Conservation (phyloP, 2,888 invertebrate species). For the Drosophila atripex region DNA sequence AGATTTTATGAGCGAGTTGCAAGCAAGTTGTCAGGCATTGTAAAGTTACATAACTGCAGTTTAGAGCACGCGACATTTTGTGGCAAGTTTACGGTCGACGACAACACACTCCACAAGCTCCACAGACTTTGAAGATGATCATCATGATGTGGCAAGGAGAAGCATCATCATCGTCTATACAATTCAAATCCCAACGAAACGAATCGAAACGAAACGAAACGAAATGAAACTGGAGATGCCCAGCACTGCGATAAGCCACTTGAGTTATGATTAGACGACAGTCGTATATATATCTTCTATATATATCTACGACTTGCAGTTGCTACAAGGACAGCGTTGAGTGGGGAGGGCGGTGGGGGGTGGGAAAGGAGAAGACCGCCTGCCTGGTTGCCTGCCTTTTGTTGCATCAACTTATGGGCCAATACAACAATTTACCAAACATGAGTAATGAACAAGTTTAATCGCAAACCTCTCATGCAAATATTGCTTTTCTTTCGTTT, state of each 20-base stretch:
- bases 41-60: slow-evolving; percentile 79
- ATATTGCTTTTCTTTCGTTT: neutral
- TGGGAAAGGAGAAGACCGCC: neutral
- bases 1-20: slow-evolving; percentile 59
- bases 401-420: slow-evolving; percentile 35
- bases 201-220: slow-evolving; percentile 15
- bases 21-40: slow-evolving; percentile 74
- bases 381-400: slow-evolving; percentile 19
- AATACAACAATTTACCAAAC: slow-evolving; percentile 33
- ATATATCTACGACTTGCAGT: slow-evolving; percentile 23
- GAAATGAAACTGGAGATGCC: slow-evolving; percentile 67
- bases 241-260: slow-evolving; percentile 65
- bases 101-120: slow-evolving; percentile 7
- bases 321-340: slow-evolving; percentile 7
- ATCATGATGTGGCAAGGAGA: slow-evolving; percentile 3
- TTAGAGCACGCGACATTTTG: slow-evolving; percentile 78
- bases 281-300: slow-evolving; percentile 57
- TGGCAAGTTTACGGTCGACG: slow-evolving; percentile 75
- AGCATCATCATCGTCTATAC: slow-evolving; percentile 7
- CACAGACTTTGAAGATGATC: slow-evolving; percentile 19
- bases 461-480: neutral
- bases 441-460: slow-evolving; percentile 26
- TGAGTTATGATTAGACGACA: slow-evolving; percentile 72
- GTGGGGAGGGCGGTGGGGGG: neutral
- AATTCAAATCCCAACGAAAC: slow-evolving; percentile 33